A percentile compares a stretch with the other conserved stretches of the same genome.
These are phyloP conservation scores for Panurus biarmicus DNA, from an alignment of 2,113 vertebrate genomes.

Conservation along the genomic window DNA sequence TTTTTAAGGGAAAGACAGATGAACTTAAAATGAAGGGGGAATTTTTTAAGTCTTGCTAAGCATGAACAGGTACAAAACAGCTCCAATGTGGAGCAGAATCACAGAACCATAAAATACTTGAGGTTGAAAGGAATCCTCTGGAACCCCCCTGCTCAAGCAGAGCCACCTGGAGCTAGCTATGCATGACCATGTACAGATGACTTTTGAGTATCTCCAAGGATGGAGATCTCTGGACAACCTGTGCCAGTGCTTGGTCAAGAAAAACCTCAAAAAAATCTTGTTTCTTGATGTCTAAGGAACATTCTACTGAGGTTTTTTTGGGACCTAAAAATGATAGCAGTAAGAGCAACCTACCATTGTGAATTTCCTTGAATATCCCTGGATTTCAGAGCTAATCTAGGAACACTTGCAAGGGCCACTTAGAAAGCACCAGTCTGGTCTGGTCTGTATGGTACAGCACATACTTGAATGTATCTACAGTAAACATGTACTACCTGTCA, in stretches of 20 bases:
- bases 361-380: not conserved
- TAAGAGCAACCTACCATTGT: not conserved
- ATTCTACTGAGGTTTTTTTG: not conserved
- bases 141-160: not conserved
- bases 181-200: not conserved
- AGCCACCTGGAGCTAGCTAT: not conserved
- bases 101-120: not conserved
- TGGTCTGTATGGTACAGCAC: not conserved
- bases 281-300: not conserved
- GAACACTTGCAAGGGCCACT: not conserved
- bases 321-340: not conserved
- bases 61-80: not conserved
- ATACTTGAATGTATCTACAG: not conserved
- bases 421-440: not conserved
- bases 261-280: not conserved
- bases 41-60: not conserved
- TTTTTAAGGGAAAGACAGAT: not conserved
- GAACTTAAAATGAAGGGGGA: not conserved
- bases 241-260: not conserved
- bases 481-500: not conserved
- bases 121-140: not conserved
- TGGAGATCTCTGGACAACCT: not conserved
- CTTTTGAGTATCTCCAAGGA: not conserved
- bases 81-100: not conserved
- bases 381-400: not conserved